phyloP scores from a whole-genome alignment of 2,113 vertebrate species.

The Callospermophilus lateralis region DNA sequence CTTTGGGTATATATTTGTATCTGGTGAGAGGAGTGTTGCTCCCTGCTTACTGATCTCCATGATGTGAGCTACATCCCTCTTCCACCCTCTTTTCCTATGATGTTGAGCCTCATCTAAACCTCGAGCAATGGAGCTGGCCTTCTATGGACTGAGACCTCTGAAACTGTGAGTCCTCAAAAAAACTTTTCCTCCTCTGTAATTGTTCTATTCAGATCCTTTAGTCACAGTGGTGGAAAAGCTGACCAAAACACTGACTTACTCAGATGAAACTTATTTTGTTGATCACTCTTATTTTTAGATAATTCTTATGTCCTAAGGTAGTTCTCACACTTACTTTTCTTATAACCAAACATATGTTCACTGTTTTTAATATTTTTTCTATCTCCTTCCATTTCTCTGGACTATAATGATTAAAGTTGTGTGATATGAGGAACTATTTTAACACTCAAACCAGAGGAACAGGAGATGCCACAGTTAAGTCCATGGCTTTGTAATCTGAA shows the following conservation, averaged over 20 bases:
- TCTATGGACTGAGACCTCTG: too few relatives aligned
- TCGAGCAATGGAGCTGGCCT: too few relatives aligned
- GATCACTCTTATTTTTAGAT: neutral
- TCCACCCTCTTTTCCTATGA: too few relatives aligned
- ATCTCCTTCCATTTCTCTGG: neutral
- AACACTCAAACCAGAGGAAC: neutral
- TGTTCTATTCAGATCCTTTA: too few relatives aligned
- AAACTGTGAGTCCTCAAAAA: too few relatives aligned
- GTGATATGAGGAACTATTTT: neutral
- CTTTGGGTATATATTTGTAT: too few relatives aligned
- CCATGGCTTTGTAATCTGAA: neutral
- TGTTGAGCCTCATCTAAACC: too few relatives aligned
- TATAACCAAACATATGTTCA: neutral
- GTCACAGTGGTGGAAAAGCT: too few relatives aligned
- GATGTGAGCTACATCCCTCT: too few relatives aligned
- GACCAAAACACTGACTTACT: neutral
- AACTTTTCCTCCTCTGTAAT: too few relatives aligned
- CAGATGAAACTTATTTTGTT: slow-evolving; percentile 1
- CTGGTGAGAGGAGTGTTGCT: too few relatives aligned
- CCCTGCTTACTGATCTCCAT: too few relatives aligned
- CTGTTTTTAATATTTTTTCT: neutral
- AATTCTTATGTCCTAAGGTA: neutral
- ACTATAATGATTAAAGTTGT: neutral
- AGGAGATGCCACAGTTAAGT: neutral
- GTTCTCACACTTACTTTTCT: slow-evolving; percentile 2